Percentiles rank a stretch among this genome's conserved stretches.
phyloP scores from a whole-genome alignment of 1,140 invertebrate species.

The Prorops nasuta region DNA sequence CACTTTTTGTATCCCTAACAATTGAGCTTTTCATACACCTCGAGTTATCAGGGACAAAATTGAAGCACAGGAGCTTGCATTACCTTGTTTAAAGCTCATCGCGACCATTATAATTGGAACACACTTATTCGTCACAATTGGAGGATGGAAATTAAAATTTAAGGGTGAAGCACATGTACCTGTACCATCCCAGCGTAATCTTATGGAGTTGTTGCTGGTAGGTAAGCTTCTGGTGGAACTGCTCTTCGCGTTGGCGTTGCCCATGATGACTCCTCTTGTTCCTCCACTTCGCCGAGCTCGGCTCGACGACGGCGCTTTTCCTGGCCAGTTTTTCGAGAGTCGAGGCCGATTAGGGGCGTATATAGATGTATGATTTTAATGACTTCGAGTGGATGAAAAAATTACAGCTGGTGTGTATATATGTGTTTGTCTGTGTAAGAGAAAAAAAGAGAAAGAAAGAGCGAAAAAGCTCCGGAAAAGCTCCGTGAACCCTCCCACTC shows the following conservation, averaged over 20 bases:
- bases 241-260: constrained; percentile 46
- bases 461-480: constrained; percentile 1
- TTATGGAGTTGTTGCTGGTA: constrained; percentile 29
- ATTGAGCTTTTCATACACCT: too few relatives aligned
- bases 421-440: constrained; percentile 1
- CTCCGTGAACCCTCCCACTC: constrained; percentile 3
- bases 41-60: too few relatives aligned
- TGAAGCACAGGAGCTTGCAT: too few relatives aligned
- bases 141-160: not conserved
- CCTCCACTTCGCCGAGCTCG: constrained; percentile 17
- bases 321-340: constrained; percentile 16
- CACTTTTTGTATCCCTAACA: too few relatives aligned
- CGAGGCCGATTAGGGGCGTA: not conserved
- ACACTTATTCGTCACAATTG: constrained; percentile 3
- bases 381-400: not conserved
- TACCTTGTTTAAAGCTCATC: too few relatives aligned
- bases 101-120: not conserved
- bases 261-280: constrained; percentile 34
- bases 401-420: not conserved
- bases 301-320: constrained; percentile 16
- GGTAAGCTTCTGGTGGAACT: constrained; percentile 29
- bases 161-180: constrained; percentile 31
- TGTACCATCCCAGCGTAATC: constrained; percentile 46
- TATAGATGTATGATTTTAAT: not conserved
- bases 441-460: not conserved